These are phyloP conservation scores for Myotis pilosus DNA, from an alignment of 2,797 vertebrate species.

Conservation along the genomic window DNA sequence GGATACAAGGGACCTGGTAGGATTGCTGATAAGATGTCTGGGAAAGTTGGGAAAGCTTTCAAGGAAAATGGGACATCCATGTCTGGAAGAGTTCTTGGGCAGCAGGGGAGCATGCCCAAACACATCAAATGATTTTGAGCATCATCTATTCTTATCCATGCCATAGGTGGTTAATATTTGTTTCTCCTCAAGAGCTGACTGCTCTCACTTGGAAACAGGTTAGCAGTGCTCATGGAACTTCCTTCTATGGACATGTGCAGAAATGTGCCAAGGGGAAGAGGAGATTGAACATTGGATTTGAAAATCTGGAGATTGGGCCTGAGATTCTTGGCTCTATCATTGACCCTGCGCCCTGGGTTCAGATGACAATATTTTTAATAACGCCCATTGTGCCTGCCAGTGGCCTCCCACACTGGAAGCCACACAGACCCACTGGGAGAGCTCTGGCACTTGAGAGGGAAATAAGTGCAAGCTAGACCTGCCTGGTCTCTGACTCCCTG, in stretches of 20 bases:
- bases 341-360: too few species aligned
- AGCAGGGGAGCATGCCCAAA: neutral
- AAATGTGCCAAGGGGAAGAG: neutral
- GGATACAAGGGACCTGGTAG: neutral
- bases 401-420: neutral
- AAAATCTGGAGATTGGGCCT: neutral
- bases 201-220: neutral
- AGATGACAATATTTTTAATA: too few species aligned
- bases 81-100: neutral
- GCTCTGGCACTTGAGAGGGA: neutral
- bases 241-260: neutral
- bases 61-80: neutral
- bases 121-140: neutral
- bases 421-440: neutral
- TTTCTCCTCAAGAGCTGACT: neutral
- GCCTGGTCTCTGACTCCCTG: neutral
- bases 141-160: neutral
- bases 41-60: neutral
- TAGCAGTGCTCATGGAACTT: neutral
- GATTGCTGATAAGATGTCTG: neutral
- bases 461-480: neutral
- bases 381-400: too few species aligned
- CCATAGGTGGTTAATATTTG: neutral
- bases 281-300: neutral
- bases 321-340: neutral